Base-by-base conservation (phyloP, 2,113 vertebrate species). In the Dinomys branickii region DNA sequence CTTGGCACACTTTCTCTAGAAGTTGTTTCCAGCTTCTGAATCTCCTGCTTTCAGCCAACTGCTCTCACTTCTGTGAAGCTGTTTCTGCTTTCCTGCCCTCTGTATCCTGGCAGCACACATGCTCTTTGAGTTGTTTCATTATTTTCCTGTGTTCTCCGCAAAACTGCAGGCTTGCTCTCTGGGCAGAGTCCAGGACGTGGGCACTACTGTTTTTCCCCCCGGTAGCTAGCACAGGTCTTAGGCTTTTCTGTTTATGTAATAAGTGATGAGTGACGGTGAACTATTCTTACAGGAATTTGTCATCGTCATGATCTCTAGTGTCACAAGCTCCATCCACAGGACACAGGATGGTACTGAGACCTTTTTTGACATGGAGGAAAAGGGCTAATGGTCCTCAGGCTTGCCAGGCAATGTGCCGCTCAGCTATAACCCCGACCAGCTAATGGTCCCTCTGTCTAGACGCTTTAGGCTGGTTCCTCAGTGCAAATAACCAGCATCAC, bases 121-220 rank as follows among this genome's bases (percentile, higher is more conserved):
- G 58, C 5, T 56, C 28, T 3, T 3, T 13, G 10, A 10, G 4
- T 59, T 69, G 24, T 73, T 28, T 52, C 9, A 11, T 78, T 52
- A 8, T 16, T 59, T n/a, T 24, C 7, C 61, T 69, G 4, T n/a
- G 26, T 78, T 16, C 77, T 26, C 33, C 3, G 0, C 30, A 2
- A 35, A 54, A 81, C 63, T 11, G 1, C 19, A 50, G 28, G 38
- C 75, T 52, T 0, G 16, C 33, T 59, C 6, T 90, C n/a, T 17
- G 16, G 19, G 10, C 50, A 14, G 71, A 4, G 13, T 16, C 56
- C 2, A 1, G 35, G 20, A 56, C 7, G 26, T 38, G 3, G 6
- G 11, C 1, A 16, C 44, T 52, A 0, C n/a, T 80, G 41, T 4
- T 22, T 33, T 11, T 7, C n/a, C n/a, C n/a, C 65, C 26, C 11